phyloP scores from a whole-genome alignment of 2,888 invertebrate species.

The Bedellia somnulentella region DNA sequence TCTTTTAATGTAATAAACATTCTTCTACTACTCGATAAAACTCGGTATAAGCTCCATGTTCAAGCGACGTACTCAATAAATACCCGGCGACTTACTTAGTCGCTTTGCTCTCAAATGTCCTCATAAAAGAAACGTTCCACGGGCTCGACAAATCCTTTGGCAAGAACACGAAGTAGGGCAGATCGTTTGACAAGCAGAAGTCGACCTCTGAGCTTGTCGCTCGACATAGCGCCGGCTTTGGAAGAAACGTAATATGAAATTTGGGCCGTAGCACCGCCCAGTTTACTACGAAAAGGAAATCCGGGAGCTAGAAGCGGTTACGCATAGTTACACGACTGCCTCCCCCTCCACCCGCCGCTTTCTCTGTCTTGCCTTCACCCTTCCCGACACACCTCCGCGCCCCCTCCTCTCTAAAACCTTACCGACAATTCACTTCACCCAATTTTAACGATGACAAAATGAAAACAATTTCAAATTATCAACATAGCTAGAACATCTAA shows the following conservation, averaged over 20 bases:
- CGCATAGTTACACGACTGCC: constrained; percentile 57
- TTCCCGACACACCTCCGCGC: constrained; percentile 24
- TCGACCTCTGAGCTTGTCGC: constrained; percentile 40
- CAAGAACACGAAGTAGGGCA: constrained; percentile 55
- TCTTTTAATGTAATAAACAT: too few relatives aligned
- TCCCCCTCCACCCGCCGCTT: constrained; percentile 28
- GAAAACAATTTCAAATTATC: constrained; percentile 52
- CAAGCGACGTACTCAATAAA: constrained; percentile 43
- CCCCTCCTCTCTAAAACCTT: constrained; percentile 23
- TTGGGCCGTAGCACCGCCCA: constrained; percentile 52
- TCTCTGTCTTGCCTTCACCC: constrained; percentile 17
- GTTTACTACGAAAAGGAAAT: constrained; percentile 61
- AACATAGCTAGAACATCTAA: constrained; percentile 29
- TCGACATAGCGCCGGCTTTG: constrained; percentile 16
- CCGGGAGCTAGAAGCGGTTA: constrained; percentile 58
- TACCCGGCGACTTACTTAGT: constrained; percentile 47
- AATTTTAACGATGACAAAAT: constrained; percentile 56
- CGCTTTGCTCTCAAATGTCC: constrained; percentile 40
- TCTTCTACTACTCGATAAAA: too few relatives aligned
- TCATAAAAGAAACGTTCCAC: constrained; percentile 53
- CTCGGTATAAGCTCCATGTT: too few relatives aligned
- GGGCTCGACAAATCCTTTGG: constrained; percentile 55
- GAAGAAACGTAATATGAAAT: constrained; percentile 52
- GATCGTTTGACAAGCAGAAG: constrained; percentile 51
- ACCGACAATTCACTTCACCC: constrained; percentile 52